Evolutionary conservation across 2,888 invertebrate species (phyloP).

Genomic region (Apodemia hepburni): DNA sequence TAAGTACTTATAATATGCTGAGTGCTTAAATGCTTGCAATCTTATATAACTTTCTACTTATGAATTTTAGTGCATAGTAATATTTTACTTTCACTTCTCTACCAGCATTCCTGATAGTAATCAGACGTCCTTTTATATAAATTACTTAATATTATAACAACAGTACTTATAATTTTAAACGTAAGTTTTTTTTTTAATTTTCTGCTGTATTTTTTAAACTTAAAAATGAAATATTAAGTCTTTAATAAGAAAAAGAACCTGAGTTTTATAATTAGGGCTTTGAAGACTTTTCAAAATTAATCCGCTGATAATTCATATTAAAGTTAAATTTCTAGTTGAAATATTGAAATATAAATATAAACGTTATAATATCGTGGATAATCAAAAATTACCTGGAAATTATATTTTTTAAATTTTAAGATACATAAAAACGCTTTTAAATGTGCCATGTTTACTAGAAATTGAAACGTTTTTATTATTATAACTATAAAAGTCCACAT

Average conservation of each 20-base stretch:
- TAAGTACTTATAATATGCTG: conserved; percentile 1
- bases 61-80: neutral
- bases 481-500: neutral
- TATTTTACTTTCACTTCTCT: neutral
- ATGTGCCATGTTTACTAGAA: conserved; percentile 9
- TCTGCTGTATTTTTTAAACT: neutral
- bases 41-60: neutral
- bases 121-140: neutral
- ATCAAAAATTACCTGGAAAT: neutral
- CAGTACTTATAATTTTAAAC: neutral
- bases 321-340: too few species aligned
- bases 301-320: too few species aligned
- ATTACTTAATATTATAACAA: neutral
- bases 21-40: conserved; percentile 5
- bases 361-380: neutral
- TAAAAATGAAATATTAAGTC: too few species aligned
- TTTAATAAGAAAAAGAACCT: too few species aligned
- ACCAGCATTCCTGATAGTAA: neutral
- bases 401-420: conserved; percentile 9
- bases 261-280: too few species aligned
- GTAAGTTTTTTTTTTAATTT: neutral
- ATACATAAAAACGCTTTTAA: conserved; percentile 7
- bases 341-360: too few species aligned
- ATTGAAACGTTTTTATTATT: neutral
- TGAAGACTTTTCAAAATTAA: too few species aligned